Evolutionary conservation across 1,140 invertebrate species (phyloP), one percentile per base, ranked within the genome.

Genomic region (Microplitis demolitor): DNA sequence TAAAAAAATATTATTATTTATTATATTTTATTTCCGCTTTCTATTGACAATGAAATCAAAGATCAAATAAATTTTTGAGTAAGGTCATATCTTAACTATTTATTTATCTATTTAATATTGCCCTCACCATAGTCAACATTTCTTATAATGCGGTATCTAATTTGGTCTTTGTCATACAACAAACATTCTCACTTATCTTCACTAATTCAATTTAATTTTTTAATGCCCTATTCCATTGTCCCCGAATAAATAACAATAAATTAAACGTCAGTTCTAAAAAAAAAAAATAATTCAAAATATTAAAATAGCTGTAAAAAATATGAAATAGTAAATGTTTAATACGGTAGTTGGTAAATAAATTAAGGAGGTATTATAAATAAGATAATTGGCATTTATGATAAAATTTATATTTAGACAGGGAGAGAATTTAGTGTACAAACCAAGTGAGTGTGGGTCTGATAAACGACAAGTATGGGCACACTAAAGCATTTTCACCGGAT

Each of bases 11-110:
- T 24, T 24, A 24, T 24, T 24, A 24, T 24, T 24, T 24, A 24
- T 24, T 24, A 24, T 24, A 24, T 24, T 24, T 24, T 24, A 2
- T 24, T 24, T 24, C 24, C 24, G 24, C 24, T 24, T 24, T 24
- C 24, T 24, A 24, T 24, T 24, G 24, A 24, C 24, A 24, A 24
- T 24, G 76, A 78, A 73, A 72, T 71, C 75, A 76, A 78, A 74
- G 78, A 60, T 73, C 66, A 64, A 66, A 5, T 77, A 78, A 75
- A 74, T 70, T 79, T 79, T 81, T 78, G 74, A 73, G 74, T 69
- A 77, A 81, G 79, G 77, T 78, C 77, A 78, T 74, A 76, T 76
- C 73, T 77, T 76, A 78, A 76, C 75, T 67, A 53, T 50, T 54
- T 24, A 24, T 24, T 24, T 66, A 3, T 45, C 39, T 45, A 70